phyloP scores from a whole-genome alignment of 2,797 vertebrate species.

The Cossypha caffra region DNA sequence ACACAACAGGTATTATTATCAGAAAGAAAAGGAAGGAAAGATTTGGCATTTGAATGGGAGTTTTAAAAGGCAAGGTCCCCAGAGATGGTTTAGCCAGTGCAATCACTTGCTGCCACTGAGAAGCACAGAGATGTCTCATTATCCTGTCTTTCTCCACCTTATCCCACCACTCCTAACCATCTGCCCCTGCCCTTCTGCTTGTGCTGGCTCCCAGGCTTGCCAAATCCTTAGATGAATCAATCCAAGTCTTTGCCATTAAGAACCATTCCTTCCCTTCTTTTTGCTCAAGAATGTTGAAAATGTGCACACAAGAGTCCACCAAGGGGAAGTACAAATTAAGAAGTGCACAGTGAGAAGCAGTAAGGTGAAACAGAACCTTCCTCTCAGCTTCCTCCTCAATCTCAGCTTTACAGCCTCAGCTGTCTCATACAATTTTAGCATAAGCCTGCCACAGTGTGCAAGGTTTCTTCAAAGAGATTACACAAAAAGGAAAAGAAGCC shows the following conservation, averaged over 20 bases:
- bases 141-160: background rate
- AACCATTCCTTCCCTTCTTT: background rate
- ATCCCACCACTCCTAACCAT: background rate
- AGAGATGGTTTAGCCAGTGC: background rate
- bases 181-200: background rate
- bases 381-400: background rate
- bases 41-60: background rate
- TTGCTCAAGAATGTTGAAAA: background rate
- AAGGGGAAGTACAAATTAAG: background rate
- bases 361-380: background rate
- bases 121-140: background rate
- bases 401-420: background rate
- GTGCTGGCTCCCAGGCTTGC: background rate
- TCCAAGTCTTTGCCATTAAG: background rate
- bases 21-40: background rate
- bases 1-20: background rate
- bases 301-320: background rate
- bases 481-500: background rate
- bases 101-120: background rate
- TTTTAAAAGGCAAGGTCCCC: background rate
- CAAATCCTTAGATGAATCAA: background rate
- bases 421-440: background rate
- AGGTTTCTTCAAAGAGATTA: background rate
- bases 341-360: rapidly evolving
- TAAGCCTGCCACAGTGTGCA: background rate